Conservation (phyloP, 1,140 invertebrate genomes). For the Drosophila oshimai region DNA sequence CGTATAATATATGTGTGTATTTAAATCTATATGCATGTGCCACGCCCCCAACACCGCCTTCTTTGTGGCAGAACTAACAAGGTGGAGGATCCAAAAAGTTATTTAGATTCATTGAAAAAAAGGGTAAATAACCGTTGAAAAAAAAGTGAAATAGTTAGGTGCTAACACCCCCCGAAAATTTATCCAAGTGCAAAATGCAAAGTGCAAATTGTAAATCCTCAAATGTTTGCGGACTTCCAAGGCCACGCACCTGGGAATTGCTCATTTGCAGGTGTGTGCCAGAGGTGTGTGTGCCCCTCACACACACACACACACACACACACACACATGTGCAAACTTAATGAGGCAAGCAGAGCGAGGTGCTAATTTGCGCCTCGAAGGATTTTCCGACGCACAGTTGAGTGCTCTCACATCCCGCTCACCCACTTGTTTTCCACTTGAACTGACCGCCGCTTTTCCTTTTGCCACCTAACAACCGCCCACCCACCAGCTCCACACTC, state of each 20-base stretch:
- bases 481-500: too few relatives aligned
- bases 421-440: constrained; percentile 1
- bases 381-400: constrained; percentile 59
- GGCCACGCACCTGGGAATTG: constrained; percentile 41
- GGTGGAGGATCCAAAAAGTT: background rate
- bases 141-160: constrained; percentile 8
- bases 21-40: background rate
- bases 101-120: background rate
- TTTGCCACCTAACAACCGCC: too few relatives aligned
- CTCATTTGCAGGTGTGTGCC: constrained; percentile 29
- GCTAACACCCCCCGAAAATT: constrained; percentile 24
- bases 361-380: constrained; percentile 73
- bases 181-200: constrained; percentile 43
- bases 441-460: background rate
- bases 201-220: constrained; percentile 45
- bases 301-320: constrained; percentile 3
- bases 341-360: constrained; percentile 60
- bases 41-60: constrained; percentile 18
- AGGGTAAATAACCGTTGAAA: background rate
- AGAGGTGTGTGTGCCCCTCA: background rate
- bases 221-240: constrained; percentile 40
- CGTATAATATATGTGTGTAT: constrained; percentile 10
- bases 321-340: constrained; percentile 50
- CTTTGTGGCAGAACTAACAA: constrained; percentile 26
- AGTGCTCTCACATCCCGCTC: background rate